phyloP scores from a whole-genome alignment of 2,113 vertebrate species.

The Formicarius rufipectus region DNA sequence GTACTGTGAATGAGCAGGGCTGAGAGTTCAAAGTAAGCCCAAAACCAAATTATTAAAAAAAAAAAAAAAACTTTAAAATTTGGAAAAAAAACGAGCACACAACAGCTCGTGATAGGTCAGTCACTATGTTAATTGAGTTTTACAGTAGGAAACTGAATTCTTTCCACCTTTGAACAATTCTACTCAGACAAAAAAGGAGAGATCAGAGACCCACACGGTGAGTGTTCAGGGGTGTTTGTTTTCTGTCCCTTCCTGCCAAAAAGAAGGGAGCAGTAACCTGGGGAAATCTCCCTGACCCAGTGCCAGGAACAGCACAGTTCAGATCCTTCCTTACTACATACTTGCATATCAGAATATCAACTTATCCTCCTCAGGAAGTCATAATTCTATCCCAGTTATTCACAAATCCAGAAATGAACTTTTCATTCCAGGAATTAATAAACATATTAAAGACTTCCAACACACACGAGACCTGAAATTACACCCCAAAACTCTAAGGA shows the following conservation, averaged over 20 bases:
- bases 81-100: not conserved
- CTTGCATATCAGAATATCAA: not conserved
- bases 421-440: not conserved
- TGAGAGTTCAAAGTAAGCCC: not conserved
- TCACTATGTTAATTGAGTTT: not conserved
- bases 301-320: not conserved
- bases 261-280: not conserved
- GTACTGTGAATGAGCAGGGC: not conserved
- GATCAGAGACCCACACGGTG: not conserved
- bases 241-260: not conserved
- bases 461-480: rapidly evolving
- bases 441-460: not conserved
- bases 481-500: not conserved
- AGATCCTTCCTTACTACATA: not conserved
- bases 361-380: not conserved
- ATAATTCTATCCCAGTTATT: not conserved
- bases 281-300: not conserved
- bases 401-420: not conserved
- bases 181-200: not conserved
- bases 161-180: not conserved
- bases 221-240: not conserved
- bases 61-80: not conserved
- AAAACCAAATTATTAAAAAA: not conserved
- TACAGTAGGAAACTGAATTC: not conserved
- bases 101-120: not conserved